phyloP scores from a whole-genome alignment of 1,140 invertebrate species.

The Bombus vancouverensis region DNA sequence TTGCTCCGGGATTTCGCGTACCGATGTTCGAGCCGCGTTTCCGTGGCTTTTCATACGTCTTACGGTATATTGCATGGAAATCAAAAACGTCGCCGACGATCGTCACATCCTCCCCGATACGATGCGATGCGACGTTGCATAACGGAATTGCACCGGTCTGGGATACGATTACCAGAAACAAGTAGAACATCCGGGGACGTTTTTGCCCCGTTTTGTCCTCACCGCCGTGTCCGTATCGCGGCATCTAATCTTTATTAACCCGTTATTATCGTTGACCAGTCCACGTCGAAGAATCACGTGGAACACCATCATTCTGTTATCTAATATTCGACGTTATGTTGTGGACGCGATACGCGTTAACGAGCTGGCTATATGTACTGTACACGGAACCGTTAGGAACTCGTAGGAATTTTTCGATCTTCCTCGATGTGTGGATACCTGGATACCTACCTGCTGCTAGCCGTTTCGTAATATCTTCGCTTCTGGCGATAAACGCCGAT shows the following conservation, averaged over 20 bases:
- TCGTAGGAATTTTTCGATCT: background rate
- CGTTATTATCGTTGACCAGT: conserved; percentile 10
- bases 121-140: conserved; percentile 32
- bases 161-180: conserved; percentile 47
- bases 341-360: conserved; percentile 20
- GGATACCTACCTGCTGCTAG: background rate
- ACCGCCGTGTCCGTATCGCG: conserved; percentile 1
- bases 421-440: background rate
- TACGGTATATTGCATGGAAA: conserved; percentile 42
- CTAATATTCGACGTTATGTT: background rate
- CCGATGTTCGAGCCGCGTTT: background rate
- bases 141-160: conserved; percentile 56
- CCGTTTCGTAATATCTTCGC: background rate
- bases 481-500: background rate
- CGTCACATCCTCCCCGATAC: background rate
- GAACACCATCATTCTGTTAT: conserved; percentile 16
- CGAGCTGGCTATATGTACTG: background rate
- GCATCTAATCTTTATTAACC: conserved; percentile 11
- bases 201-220: background rate
- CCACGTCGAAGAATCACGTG: background rate
- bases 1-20: background rate
- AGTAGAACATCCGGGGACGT: conserved; percentile 27
- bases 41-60: background rate
- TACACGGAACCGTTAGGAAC: conserved; percentile 12
- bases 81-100: conserved; percentile 44